These are phyloP conservation scores for Ceratina australensis DNA, from an alignment of 1,140 invertebrate genomes.

Conservation along the genomic window DNA sequence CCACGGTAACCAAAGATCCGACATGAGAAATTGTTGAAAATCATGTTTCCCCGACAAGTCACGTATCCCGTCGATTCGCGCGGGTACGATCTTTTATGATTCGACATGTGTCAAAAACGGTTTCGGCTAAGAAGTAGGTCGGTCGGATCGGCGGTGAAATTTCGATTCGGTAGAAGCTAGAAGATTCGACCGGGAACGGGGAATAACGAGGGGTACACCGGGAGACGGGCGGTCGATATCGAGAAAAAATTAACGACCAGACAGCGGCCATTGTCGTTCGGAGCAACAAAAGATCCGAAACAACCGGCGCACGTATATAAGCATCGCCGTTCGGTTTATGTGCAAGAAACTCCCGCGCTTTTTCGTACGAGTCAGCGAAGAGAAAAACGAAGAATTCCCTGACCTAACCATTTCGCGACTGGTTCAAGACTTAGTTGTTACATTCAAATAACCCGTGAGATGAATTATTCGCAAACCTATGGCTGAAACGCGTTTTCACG, in stretches of 20 bases:
- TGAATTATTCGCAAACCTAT: too few relatives aligned
- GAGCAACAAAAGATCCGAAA: not conserved
- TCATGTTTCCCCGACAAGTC: not conserved
- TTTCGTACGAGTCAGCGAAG: conserved; percentile 8
- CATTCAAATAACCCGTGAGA: too few relatives aligned
- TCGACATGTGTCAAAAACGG: not conserved
- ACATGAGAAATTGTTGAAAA: not conserved
- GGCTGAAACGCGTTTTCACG: too few relatives aligned
- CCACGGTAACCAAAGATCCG: too few relatives aligned
- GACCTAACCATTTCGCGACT: not conserved
- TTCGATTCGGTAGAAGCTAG: not conserved
- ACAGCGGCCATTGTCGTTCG: not conserved
- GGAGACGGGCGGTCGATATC: not conserved
- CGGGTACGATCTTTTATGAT: not conserved
- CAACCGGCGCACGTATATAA: not conserved
- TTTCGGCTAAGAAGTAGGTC: not conserved
- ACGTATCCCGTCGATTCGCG: not conserved
- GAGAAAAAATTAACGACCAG: conserved; percentile 14
- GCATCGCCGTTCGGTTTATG: not conserved
- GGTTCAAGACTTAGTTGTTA: not conserved
- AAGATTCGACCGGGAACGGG: not conserved
- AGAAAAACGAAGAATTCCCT: conserved; percentile 28
- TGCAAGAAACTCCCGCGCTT: conserved; percentile 54
- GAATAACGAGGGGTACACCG: not conserved
- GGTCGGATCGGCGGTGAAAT: not conserved